Evolutionary conservation across 2,113 vertebrate species (phyloP).

Genomic region (Tragelaphus imberbis): DNA sequence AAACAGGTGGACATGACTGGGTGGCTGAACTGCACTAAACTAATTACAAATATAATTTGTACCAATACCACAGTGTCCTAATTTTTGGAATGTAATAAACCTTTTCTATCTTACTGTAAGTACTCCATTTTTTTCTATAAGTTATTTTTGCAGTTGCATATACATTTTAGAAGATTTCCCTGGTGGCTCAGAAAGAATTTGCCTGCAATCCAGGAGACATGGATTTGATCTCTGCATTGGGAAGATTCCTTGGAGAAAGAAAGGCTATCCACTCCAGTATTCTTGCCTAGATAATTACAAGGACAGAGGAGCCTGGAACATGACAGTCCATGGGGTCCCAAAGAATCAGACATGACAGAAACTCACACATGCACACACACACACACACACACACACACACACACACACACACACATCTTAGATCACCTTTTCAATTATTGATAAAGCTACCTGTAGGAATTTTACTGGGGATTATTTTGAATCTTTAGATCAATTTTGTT

Average conservation of each 20-base stretch:
- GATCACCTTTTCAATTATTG: not conserved
- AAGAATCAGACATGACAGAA: not conserved
- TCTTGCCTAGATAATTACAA: not conserved
- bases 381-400: no score
- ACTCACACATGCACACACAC: not conserved
- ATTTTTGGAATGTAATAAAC: not conserved
- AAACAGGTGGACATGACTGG: not conserved
- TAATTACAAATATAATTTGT: not conserved
- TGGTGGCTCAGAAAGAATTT: not conserved
- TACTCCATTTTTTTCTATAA: not conserved
- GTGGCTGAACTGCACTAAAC: not conserved
- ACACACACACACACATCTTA: not conserved
- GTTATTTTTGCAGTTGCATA: not conserved
- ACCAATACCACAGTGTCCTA: not conserved
- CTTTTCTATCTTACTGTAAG: not conserved
- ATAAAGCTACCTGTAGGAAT: not conserved
- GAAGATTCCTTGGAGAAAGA: not conserved
- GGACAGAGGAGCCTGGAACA: not conserved
- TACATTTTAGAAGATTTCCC: not conserved
- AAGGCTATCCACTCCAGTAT: not conserved
- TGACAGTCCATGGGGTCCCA: not conserved
- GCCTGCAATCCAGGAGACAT: not conserved
- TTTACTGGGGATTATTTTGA: not conserved
- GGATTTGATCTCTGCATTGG: not conserved
- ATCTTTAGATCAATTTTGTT: not conserved